Percentiles rank a stretch among this genome's conserved stretches.
Evolutionary conservation across 2,113 vertebrate species (phyloP).

Genomic region (Oenanthe melanoleuca): DNA sequence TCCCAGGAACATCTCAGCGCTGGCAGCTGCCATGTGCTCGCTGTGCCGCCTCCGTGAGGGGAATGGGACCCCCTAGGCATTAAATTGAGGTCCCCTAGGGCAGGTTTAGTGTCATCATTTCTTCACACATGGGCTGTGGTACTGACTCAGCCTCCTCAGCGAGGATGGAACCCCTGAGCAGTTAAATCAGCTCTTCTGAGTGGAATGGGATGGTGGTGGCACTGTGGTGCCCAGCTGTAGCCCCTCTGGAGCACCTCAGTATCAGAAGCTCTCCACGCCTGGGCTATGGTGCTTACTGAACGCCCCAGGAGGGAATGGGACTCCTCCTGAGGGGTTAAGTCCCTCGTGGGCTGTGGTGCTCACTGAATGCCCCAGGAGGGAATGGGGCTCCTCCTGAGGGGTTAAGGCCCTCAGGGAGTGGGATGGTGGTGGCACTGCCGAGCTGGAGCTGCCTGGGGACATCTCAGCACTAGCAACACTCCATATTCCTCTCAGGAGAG

Average conservation of each 20-base stretch:
- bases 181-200: background rate
- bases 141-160: no score
- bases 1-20: background rate
- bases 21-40: background rate
- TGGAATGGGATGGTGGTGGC: background rate
- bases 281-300: background rate
- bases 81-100: background rate
- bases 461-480: background rate
- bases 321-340: background rate
- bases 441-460: background rate
- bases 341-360: background rate
- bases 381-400: background rate
- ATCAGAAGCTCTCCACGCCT: background rate
- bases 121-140: background rate
- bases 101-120: background rate
- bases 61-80: background rate
- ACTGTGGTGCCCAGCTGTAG: background rate
- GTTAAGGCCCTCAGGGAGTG: background rate
- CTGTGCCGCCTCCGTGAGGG: accelerated
- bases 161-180: accelerated
- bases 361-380: background rate
- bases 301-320: background rate
- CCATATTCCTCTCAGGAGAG: background rate
- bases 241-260: no score
- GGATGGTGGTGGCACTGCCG: background rate